Percentiles rank a stretch among this genome's conserved stretches.
Conservation (phyloP, 2,888 invertebrate species). For the Drosophila hawaiiensis region DNA sequence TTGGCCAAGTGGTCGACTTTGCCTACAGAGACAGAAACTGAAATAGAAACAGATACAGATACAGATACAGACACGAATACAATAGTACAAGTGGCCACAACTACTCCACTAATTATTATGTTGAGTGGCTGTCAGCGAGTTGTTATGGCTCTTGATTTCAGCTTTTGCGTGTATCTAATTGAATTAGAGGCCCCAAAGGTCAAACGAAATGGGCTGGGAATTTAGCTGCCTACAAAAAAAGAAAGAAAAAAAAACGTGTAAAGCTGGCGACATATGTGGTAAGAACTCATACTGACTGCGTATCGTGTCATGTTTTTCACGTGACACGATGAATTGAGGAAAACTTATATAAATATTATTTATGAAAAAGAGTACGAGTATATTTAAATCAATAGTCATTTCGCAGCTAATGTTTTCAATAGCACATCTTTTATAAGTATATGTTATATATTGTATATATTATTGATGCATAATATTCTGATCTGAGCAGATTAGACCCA, state of each 20-base stretch:
- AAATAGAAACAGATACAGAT: not conserved
- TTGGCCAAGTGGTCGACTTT: slow-evolving; percentile 21
- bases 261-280: slow-evolving; percentile 8
- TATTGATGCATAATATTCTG: not conserved
- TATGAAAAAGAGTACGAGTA: not conserved
- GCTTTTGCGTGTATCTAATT: slow-evolving; percentile 66
- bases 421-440: not conserved
- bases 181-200: slow-evolving; percentile 67
- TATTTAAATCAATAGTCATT: not conserved
- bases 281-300: not conserved
- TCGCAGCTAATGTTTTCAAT: too few relatives aligned
- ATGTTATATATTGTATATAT: not conserved
- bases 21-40: not conserved
- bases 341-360: not conserved
- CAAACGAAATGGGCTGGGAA: slow-evolving; percentile 62
- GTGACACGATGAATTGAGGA: not conserved
- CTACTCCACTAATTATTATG: slow-evolving; percentile 58
- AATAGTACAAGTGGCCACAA: slow-evolving; percentile 10
- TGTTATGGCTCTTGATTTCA: slow-evolving; percentile 27
- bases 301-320: not conserved
- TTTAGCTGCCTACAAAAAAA: slow-evolving; percentile 1
- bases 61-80: slow-evolving; percentile 4
- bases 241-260: slow-evolving; percentile 1
- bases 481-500: not conserved
- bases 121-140: slow-evolving; percentile 46